These are phyloP conservation scores for Xenus cinereus DNA, from an alignment of 2,113 vertebrate species.

Conservation along the genomic window DNA sequence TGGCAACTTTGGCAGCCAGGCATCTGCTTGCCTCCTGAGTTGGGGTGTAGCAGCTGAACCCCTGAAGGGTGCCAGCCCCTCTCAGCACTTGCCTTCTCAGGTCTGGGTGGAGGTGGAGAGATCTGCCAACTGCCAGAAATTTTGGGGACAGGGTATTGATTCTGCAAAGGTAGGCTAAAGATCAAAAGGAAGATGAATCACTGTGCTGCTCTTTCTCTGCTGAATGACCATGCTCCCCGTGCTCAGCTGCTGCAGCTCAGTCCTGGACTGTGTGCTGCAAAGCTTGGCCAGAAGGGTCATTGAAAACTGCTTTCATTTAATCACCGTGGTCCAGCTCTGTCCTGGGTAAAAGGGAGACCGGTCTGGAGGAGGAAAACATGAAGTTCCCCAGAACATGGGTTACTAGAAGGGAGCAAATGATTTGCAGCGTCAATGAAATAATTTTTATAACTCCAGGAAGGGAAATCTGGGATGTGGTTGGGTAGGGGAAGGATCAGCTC, in stretches of 20 bases:
- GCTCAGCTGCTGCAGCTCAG: not conserved
- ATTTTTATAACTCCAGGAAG: not conserved
- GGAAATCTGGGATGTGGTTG: not conserved
- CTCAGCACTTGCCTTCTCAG: not conserved
- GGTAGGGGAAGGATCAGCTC: not conserved
- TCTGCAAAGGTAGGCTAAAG: not conserved
- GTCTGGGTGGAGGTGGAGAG: not conserved
- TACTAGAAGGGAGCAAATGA: not conserved
- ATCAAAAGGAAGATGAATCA: slow-evolving; percentile 25
- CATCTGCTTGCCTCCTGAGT: not conserved
- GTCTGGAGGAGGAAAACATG: not conserved
- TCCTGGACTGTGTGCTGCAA: not conserved
- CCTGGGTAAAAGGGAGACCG: not conserved
- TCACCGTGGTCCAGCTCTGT: not conserved
- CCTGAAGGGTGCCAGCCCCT: not conserved
- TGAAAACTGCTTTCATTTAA: not conserved
- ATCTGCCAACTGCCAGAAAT: not conserved
- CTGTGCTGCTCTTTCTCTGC: not conserved
- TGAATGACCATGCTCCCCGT: not conserved
- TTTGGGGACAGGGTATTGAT: not conserved
- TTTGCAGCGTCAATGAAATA: not conserved
- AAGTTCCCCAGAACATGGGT: not conserved
- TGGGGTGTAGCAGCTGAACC: not conserved
- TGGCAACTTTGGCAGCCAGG: slow-evolving; percentile 47
- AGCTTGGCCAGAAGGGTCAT: not conserved